Evolutionary conservation across 2,888 invertebrate genomes (phyloP).

Genomic region (Labia minor): DNA sequence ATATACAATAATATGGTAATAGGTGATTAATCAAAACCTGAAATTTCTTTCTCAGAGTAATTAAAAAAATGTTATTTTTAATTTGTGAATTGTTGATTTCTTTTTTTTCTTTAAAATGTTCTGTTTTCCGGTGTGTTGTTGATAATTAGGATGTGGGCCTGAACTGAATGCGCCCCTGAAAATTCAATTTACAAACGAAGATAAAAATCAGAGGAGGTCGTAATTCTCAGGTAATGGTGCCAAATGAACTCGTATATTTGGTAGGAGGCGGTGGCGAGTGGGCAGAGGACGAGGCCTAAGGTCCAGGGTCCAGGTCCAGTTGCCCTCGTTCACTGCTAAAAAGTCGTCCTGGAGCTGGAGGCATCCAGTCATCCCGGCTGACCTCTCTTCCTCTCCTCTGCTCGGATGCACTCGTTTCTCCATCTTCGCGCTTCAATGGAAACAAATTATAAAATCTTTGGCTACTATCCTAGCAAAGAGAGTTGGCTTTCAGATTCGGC

Average conservation of each 20-base stretch:
- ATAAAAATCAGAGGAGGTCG: too few relatives aligned
- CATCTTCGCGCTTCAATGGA: neutral
- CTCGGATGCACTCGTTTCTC: neutral
- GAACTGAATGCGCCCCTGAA: too few relatives aligned
- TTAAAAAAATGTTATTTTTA: too few relatives aligned
- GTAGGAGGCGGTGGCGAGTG: neutral
- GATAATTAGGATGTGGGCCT: too few relatives aligned
- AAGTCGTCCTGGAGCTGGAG: neutral
- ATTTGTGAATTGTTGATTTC: too few relatives aligned
- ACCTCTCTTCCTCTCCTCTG: neutral
- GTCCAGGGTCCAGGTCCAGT: neutral
- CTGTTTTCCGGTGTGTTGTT: too few relatives aligned
- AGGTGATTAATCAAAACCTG: too few relatives aligned
- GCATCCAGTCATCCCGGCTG: neutral
- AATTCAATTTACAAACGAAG: too few relatives aligned
- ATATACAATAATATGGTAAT: too few relatives aligned
- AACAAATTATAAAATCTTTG: neutral
- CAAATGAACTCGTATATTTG: neutral
- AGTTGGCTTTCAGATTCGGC: neutral
- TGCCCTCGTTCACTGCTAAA: neutral
- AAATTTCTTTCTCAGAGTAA: too few relatives aligned
- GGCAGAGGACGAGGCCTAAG: neutral
- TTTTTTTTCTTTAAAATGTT: too few relatives aligned
- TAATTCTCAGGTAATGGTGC: too few relatives aligned
- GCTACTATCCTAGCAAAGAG: neutral